Conservation (phyloP, 2,888 invertebrate species). For the Drosophila gaucha region DNA sequence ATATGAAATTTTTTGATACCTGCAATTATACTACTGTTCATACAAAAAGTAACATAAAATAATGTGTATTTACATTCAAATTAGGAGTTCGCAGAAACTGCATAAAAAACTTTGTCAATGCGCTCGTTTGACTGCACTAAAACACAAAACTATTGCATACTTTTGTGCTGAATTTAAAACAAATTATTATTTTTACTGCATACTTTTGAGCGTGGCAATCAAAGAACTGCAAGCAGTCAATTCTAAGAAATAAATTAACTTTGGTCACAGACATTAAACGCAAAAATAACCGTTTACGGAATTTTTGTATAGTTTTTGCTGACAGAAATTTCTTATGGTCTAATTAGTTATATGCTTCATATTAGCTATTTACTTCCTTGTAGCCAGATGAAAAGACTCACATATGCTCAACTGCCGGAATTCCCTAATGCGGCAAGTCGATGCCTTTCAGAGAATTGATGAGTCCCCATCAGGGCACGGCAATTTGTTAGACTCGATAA, state of each 20-base stretch:
- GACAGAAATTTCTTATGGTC: too few relatives aligned
- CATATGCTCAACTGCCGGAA: not conserved
- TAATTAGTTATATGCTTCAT: not conserved
- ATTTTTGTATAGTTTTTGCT: too few relatives aligned
- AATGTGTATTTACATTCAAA: not conserved
- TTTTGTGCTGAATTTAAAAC: not conserved
- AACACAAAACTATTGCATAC: not conserved
- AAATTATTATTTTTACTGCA: not conserved
- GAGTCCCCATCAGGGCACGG: constrained; percentile 39
- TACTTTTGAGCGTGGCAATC: not conserved
- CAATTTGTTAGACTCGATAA: constrained; percentile 71
- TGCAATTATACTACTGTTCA: too few relatives aligned
- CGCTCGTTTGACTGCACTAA: too few relatives aligned
- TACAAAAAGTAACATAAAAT: not conserved
- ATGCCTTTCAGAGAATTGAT: constrained; percentile 55
- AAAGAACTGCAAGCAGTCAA: too few relatives aligned
- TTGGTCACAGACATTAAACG: not conserved
- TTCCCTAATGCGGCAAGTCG: not conserved
- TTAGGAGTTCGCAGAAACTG: not conserved
- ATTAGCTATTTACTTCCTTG: not conserved
- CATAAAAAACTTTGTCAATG: too few relatives aligned
- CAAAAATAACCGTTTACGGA: too few relatives aligned
- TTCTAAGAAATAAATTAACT: not conserved
- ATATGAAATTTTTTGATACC: not conserved
- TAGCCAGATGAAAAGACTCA: not conserved